Base-by-base conservation (phyloP, 2,797 vertebrate species). In the Bradypus variegatus region DNA sequence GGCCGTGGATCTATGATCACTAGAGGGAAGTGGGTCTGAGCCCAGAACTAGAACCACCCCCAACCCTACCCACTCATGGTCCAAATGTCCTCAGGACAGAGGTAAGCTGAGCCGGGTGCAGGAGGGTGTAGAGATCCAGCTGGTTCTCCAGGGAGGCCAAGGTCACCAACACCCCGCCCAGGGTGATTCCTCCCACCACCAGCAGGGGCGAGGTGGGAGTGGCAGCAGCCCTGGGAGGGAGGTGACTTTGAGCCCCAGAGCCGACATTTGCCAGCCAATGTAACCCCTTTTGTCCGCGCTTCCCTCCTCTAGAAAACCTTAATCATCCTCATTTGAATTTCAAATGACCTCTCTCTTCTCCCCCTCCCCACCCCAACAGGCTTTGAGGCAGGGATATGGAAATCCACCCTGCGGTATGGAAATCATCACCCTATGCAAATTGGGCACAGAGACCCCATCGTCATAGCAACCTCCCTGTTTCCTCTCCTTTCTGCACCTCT, bases 381-480 rank as follows among this genome's bases (percentile, higher is more conserved):
- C 97, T 98, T 93, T 96, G 97, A 97, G 97, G 97, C 98, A 97
- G 97, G 97, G 96, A 95, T 97, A 99, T 99, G 98, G 98, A 99
- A 99, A 99, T 99, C 97, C 94, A 94, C 96, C 96, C 94, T 96
- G 97, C 98, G 98, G 97, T 99, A 99, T 99, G 99, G 97, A 99
- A 99, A 99, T 99, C 96, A 98, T 95, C 95, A 96, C 97, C 96
- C 92, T 97, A 99, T 99, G 99, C 99, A 99, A 99, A 99, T 99
- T 65, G 76, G 91, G 95, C 5, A 48, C 95, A 10, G 5, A 96
- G 96, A 95, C 95, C 93, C 88, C 2, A 93, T 97, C 94, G 96
- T 96, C 96, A 98, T 97, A 93, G 97, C 97, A 98, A 98, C 97
- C 95, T 13, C 84, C 64, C 77, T 91, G 95, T 93, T 97, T 96